Evolutionary conservation across 53 echinoderm and acorn worm genomes (phyloP).

Genomic region (Hippasteria phrygiana): DNA sequence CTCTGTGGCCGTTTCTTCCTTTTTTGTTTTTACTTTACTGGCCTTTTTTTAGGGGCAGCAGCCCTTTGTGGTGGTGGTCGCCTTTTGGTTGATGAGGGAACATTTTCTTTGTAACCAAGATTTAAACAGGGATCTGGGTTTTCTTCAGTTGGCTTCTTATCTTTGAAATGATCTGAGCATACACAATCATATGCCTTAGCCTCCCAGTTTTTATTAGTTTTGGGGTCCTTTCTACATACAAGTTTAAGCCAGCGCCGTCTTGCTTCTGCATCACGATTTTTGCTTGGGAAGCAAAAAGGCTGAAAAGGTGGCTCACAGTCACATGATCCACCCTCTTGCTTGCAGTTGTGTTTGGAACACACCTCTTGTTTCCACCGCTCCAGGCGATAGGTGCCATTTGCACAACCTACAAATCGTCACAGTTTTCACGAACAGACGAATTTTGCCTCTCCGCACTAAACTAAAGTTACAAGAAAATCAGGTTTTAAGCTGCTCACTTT

Average conservation of each 20-base stretch:
- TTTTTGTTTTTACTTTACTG: too few species aligned
- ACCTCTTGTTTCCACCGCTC: constrained; percentile 39
- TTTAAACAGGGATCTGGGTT: constrained; percentile 57
- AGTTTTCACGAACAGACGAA: too few species aligned
- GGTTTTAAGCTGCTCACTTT: too few species aligned
- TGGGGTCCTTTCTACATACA: constrained; percentile 33
- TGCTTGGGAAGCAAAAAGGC: constrained; percentile 66
- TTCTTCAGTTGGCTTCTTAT: constrained; percentile 51
- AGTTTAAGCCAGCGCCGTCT: constrained; percentile 59
- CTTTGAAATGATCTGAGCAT: constrained; percentile 68
- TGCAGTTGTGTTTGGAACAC: constrained; percentile 48
- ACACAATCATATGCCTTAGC: constrained; percentile 50
- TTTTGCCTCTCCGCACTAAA: too few species aligned
- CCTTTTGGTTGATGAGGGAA: not conserved
- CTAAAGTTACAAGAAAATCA: too few species aligned
- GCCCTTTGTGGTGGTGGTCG: constrained; percentile 6
- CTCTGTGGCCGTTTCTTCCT: too few species aligned
- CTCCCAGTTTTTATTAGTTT: constrained; percentile 57
- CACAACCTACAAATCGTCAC: constrained; percentile 51
- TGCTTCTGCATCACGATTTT: constrained; percentile 50
- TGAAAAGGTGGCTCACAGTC: constrained; percentile 69
- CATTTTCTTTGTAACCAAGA: constrained; percentile 39
- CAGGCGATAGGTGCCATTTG: constrained; percentile 61
- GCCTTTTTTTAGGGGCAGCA: too few species aligned
- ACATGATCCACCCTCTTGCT: constrained; percentile 39